Evolutionary conservation across 2,888 invertebrate genomes (phyloP).

Genomic region (Agrotis puta): DNA sequence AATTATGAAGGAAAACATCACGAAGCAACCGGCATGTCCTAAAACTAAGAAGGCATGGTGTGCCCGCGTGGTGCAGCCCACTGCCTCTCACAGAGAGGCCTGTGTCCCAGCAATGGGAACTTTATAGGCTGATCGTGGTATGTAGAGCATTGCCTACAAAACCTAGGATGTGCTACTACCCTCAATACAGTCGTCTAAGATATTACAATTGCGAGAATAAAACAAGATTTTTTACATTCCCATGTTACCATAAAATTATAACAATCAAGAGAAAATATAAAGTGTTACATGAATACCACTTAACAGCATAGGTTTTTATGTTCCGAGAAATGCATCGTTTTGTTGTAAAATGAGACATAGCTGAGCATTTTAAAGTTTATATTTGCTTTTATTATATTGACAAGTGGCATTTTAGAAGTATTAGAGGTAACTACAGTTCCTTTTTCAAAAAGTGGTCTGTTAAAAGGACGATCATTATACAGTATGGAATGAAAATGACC

Average conservation of each 20-base stretch:
- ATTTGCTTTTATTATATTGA: not conserved
- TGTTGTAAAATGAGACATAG: not conserved
- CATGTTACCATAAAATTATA: conserved; percentile 52
- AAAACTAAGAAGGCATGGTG: too few species aligned
- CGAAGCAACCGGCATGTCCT: too few species aligned
- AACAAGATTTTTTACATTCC: conserved; percentile 39
- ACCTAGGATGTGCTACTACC: conserved; percentile 33
- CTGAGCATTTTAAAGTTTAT: not conserved
- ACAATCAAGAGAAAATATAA: conserved; percentile 53
- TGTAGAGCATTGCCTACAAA: conserved; percentile 3
- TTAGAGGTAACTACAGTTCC: conserved; percentile 2
- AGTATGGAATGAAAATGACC: not conserved
- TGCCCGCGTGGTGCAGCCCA: too few species aligned
- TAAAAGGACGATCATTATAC: not conserved
- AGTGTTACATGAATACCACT: conserved; percentile 18
- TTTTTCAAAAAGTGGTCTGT: not conserved
- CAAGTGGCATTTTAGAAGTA: not conserved
- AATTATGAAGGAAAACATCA: too few species aligned
- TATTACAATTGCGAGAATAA: conserved; percentile 53
- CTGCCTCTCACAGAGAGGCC: too few species aligned
- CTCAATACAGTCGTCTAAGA: conserved; percentile 36
- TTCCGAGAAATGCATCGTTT: not conserved
- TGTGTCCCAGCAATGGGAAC: too few species aligned
- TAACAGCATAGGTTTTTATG: conserved; percentile 4
- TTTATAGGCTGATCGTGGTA: too few species aligned